Evolutionary conservation across 1,140 invertebrate genomes (phyloP).

Genomic region (Colletes latitarsis): DNA sequence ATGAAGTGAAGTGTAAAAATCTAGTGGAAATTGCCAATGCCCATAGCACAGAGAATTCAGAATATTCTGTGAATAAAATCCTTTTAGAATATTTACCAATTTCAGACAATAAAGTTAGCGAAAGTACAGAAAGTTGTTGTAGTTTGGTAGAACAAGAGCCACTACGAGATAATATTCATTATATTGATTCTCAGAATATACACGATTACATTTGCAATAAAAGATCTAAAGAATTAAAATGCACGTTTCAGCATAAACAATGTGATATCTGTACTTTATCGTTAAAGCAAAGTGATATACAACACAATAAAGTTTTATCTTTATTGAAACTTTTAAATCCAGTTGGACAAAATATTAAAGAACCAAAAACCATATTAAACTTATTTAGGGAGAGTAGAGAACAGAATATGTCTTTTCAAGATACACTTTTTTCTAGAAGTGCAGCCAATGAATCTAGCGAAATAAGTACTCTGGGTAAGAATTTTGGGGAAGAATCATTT

Average conservation of each 20-base stretch:
- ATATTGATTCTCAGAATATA: constrained; percentile 27
- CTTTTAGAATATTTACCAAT: constrained; percentile 27
- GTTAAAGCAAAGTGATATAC: constrained; percentile 34
- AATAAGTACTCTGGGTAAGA: constrained; percentile 31
- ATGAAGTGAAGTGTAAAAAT: constrained; percentile 50
- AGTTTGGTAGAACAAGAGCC: constrained; percentile 20
- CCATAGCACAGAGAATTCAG: constrained; percentile 63
- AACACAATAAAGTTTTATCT: constrained; percentile 23
- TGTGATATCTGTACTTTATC: constrained; percentile 30
- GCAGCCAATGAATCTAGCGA: constrained; percentile 11
- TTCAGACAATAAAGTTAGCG: constrained; percentile 53
- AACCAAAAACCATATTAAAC: constrained; percentile 27
- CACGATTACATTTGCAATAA: constrained; percentile 21
- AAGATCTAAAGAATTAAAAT: constrained; percentile 41
- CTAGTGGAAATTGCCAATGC: constrained; percentile 63
- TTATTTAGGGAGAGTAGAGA: constrained; percentile 25
- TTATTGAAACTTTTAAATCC: constrained; percentile 36
- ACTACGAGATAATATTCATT: constrained; percentile 30
- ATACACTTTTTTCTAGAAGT: constrained; percentile 22
- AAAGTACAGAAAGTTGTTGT: constrained; percentile 37
- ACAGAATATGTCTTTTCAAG: constrained; percentile 24
- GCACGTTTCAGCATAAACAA: constrained; percentile 20
- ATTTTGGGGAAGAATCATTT: constrained; percentile 11
- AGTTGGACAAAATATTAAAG: constrained; percentile 34
- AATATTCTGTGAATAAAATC: constrained; percentile 15